These are phyloP conservation scores for Borostomias antarcticus DNA, from an alignment of 2,797 vertebrate genomes.

Conservation along the genomic window DNA sequence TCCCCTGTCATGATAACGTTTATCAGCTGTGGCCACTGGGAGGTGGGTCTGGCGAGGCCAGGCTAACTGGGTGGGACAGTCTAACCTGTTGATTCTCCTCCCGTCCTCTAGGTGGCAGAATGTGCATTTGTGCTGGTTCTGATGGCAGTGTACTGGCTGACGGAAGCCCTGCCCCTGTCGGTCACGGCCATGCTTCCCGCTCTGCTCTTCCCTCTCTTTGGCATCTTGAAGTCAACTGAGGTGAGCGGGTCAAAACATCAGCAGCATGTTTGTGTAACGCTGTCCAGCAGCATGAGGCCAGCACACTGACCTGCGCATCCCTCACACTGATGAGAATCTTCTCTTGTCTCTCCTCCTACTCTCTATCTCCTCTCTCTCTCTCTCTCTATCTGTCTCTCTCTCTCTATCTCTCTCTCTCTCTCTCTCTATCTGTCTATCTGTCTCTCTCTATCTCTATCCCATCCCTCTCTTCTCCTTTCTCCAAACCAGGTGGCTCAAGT, in stretches of 20 bases:
- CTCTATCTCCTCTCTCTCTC: too few relatives aligned
- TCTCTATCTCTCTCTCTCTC: too few relatives aligned
- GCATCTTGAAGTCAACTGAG: constrained; percentile 83
- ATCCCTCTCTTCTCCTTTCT: not conserved
- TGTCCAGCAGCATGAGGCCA: too few relatives aligned
- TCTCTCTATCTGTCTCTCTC: too few relatives aligned
- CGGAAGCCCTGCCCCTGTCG: constrained; percentile 84
- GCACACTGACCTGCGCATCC: not conserved
- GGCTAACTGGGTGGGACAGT: not conserved
- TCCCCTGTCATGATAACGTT: not conserved
- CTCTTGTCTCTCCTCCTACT: not conserved
- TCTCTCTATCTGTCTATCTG: too few relatives aligned
- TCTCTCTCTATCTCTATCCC: not conserved
- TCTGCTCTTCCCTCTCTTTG: constrained; percentile 86
- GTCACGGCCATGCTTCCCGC: constrained; percentile 87
- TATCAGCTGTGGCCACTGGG: not conserved
- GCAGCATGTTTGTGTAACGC: not conserved
- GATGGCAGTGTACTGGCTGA: constrained; percentile 86
- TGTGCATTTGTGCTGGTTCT: constrained; percentile 85
- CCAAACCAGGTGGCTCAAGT: constrained; percentile 82
- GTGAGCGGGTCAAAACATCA: constrained; percentile 64
- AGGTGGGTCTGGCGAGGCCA: too few relatives aligned
- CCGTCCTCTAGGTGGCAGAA: constrained; percentile 80
- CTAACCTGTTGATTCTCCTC: not conserved
- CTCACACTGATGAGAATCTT: too few relatives aligned